Percentiles rank a stretch among this genome's conserved stretches.
Conservation (phyloP, 2,113 vertebrate genomes). For the Pristiophorus japonicus region DNA sequence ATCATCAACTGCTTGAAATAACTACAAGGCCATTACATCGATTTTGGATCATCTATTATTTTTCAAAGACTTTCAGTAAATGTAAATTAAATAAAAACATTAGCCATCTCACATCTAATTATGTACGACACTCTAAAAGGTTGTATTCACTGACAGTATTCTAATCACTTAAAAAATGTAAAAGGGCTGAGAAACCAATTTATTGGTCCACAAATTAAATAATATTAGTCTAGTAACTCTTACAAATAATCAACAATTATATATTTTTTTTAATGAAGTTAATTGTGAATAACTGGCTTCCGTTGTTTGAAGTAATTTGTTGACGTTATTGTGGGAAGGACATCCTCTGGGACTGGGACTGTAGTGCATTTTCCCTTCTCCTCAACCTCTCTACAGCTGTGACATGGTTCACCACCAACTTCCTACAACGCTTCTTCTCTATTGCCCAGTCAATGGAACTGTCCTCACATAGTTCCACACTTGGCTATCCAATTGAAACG, state of each 20-base stretch:
- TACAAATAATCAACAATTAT: too few relatives aligned
- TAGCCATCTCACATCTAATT: neutral
- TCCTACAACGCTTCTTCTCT: neutral
- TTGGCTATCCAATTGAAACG: too few relatives aligned
- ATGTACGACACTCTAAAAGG: neutral
- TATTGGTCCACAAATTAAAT: neutral
- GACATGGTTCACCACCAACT: neutral
- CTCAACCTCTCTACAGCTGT: neutral
- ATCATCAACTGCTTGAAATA: neutral
- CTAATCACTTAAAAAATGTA: neutral
- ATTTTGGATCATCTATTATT: neutral
- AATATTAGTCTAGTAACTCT: too few relatives aligned
- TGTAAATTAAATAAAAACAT: neutral
- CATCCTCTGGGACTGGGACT: neutral
- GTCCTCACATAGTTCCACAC: neutral
- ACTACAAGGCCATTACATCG: neutral
- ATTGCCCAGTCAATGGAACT: neutral
- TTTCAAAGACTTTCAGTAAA: neutral
- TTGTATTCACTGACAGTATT: too few relatives aligned
- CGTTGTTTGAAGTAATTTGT: too few relatives aligned
- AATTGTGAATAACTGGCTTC: too few relatives aligned
- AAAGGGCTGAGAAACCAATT: neutral
- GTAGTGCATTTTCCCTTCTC: neutral
- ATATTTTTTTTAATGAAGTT: too few relatives aligned
- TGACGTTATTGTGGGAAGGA: too few relatives aligned